These are phyloP conservation scores for Eristalis pertinax DNA, from an alignment of 2,888 invertebrate genomes.

Conservation along the genomic window DNA sequence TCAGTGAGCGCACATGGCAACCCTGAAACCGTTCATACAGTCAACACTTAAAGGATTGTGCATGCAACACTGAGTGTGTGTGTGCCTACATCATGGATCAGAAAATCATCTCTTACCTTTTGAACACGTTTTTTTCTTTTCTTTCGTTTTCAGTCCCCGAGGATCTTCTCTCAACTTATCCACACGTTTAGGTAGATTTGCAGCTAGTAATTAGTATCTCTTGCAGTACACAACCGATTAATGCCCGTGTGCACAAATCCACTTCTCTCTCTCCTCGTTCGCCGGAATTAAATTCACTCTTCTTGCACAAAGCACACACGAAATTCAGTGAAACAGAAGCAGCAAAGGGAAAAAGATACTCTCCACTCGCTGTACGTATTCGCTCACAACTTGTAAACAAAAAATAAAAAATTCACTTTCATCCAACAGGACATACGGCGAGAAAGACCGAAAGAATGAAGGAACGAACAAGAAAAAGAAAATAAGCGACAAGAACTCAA, in stretches of 20 bases:
- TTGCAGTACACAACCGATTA: constrained; percentile 12
- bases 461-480: background rate
- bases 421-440: constrained; percentile 67
- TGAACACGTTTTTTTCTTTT: background rate
- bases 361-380: background rate
- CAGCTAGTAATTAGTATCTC: constrained; percentile 27
- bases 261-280: background rate
- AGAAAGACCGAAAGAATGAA: background rate
- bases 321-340: constrained; percentile 19
- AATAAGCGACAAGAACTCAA: background rate
- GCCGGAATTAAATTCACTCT: background rate
- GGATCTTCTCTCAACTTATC: constrained; percentile 45
- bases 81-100: background rate
- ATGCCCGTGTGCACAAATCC: background rate
- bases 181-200: constrained; percentile 36
- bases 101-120: background rate
- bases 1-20: background rate
- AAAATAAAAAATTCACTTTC: constrained; percentile 72
- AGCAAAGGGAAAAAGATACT: background rate
- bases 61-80: background rate
- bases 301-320: constrained; percentile 8
- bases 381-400: constrained; percentile 66
- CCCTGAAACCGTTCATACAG: background rate
- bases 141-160: constrained; percentile 34
- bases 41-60: background rate